A percentile compares a stretch with the other conserved stretches of the same genome.
Evolutionary conservation across 2,797 vertebrate species (phyloP).

Genomic region (Antennarius maculatus): DNA sequence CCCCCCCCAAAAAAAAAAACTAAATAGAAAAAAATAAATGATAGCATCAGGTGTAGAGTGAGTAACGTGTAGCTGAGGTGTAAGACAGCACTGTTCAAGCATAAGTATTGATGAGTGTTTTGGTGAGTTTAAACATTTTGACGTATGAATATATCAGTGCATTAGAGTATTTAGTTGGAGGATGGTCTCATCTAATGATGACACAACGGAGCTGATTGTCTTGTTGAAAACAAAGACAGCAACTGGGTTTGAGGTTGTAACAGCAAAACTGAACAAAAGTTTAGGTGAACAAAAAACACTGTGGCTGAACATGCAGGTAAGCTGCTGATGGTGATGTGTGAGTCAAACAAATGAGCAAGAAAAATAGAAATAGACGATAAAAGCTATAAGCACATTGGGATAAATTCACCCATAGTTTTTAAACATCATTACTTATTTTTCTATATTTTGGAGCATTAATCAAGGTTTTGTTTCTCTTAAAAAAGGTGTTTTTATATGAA

Average conservation of each 20-base stretch:
- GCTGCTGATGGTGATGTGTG: constrained; percentile 18
- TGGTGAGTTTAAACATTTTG: constrained; percentile 71
- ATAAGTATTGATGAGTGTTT: constrained; percentile 75
- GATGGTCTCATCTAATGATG: constrained; percentile 61
- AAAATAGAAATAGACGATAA: constrained; percentile 17
- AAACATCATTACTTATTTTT: constrained; percentile 54
- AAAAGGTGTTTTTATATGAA: constrained; percentile 74
- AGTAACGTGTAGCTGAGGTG: constrained; percentile 52
- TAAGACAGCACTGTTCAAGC: constrained; percentile 71
- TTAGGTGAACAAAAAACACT: constrained; percentile 3
- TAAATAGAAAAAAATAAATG: constrained; percentile 69
- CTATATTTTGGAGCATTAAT: constrained; percentile 55
- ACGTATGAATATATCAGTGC: constrained; percentile 76
- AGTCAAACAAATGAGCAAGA: constrained; percentile 7
- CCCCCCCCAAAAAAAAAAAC: constrained; percentile 46
- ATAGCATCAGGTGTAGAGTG: constrained; percentile 46
- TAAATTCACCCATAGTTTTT: constrained; percentile 56
- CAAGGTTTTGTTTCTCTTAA: constrained; percentile 43
- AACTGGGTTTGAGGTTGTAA: constrained; percentile 35
- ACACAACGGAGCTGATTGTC: constrained; percentile 74
- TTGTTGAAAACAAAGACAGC: constrained; percentile 67
- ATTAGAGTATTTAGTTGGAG: constrained; percentile 57
- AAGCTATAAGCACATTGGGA: constrained; percentile 57
- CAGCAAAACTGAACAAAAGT: constrained; percentile 21
- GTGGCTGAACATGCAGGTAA: constrained; percentile 21